phyloP scores from a whole-genome alignment of 2,888 invertebrate genomes.

The Lasius platythorax region DNA sequence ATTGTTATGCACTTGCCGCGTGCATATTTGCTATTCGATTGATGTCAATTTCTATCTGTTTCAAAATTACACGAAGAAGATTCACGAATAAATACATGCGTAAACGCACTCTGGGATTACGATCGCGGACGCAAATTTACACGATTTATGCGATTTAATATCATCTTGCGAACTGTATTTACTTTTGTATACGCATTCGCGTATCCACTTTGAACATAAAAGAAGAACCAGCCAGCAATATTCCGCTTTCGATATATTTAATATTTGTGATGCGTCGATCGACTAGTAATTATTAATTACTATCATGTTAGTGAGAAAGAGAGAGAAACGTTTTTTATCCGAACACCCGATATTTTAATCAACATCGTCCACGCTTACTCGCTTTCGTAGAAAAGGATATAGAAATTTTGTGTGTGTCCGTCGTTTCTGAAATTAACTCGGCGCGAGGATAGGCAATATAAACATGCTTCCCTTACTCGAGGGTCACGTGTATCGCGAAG shows the following conservation, averaged over 20 bases:
- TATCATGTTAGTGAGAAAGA: neutral
- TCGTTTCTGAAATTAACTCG: neutral
- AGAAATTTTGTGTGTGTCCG: neutral
- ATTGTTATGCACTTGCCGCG: neutral
- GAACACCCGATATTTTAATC: neutral
- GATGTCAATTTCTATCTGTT: neutral
- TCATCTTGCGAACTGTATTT: neutral
- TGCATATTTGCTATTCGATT: neutral
- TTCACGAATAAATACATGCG: neutral
- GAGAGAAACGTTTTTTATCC: neutral
- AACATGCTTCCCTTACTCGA: neutral
- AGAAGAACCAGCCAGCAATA: neutral
- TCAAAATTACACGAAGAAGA: conserved; percentile 2
- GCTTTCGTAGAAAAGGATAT: neutral
- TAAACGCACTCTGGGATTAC: neutral
- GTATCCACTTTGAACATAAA: neutral
- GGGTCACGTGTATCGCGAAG: neutral
- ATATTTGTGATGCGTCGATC: neutral
- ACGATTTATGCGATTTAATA: neutral
- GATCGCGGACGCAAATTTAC: neutral
- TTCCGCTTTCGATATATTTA: neutral
- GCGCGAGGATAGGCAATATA: neutral
- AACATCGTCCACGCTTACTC: neutral
- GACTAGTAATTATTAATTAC: neutral
- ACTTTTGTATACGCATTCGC: neutral